These are phyloP conservation scores for Acrossocheilus fasciatus DNA, from an alignment of 2,797 vertebrate species.

Conservation along the genomic window DNA sequence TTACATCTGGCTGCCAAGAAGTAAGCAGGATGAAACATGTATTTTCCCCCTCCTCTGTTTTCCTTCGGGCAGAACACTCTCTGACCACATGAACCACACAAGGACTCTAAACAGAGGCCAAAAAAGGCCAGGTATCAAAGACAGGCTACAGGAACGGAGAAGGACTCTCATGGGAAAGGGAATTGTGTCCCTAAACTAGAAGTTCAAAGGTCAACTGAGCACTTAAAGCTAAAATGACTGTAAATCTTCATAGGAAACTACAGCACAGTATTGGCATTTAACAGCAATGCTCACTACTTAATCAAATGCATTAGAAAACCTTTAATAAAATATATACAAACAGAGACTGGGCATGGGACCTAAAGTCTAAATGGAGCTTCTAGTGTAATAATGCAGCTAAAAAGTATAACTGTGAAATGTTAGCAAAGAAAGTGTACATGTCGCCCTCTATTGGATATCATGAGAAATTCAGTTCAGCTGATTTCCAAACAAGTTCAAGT, in stretches of 20 bases:
- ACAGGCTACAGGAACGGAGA: slow-evolving; percentile 9
- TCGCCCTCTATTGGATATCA: slow-evolving; percentile 46
- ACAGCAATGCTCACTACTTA: neutral
- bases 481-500: neutral
- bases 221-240: neutral
- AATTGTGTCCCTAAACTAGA: neutral
- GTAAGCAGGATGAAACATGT: slow-evolving; percentile 48
- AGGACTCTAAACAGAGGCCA: slow-evolving; percentile 2
- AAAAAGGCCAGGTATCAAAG: slow-evolving; percentile 29
- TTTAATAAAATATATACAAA: neutral
- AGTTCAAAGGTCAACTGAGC: neutral
- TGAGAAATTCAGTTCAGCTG: neutral
- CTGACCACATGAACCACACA: slow-evolving; percentile 72
- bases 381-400: slow-evolving; percentile 1
- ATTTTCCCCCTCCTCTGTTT: slow-evolving; percentile 64
- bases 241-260: neutral
- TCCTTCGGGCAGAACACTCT: slow-evolving; percentile 70
- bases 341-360: neutral
- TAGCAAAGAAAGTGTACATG: slow-evolving; percentile 14
- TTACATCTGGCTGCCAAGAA: slow-evolving; percentile 57
- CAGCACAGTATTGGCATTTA: neutral
- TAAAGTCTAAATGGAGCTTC: neutral
- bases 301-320: neutral
- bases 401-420: neutral
- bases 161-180: neutral